These are phyloP conservation scores for Chalcis sispes DNA, from an alignment of 2,888 invertebrate species.

Conservation along the genomic window DNA sequence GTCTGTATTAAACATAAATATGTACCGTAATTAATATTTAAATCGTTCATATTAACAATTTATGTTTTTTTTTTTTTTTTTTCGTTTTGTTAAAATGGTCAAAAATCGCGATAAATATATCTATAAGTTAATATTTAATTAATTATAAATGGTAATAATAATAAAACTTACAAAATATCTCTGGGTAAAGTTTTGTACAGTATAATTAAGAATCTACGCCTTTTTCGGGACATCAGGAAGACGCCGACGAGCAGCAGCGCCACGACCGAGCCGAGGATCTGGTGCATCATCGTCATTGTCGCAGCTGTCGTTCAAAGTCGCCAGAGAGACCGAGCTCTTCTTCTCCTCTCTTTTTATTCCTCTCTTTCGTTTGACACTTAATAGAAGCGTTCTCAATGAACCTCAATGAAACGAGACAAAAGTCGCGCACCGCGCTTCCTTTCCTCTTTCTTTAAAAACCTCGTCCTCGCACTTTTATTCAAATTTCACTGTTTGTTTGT, in stretches of 20 bases:
- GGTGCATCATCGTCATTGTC: conserved; percentile 79
- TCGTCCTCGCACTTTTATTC: not conserved
- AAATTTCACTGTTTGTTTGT: not conserved
- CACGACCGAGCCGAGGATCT: conserved; percentile 83
- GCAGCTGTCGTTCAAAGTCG: not conserved
- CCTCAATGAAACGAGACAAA: not conserved
- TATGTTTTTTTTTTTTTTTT: not conserved
- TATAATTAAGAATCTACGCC: conserved; percentile 80
- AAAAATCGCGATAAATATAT: not conserved
- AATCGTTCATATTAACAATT: no score
- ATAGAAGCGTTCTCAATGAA: not conserved
- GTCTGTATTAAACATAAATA: no score
- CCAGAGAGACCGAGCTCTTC: no score
- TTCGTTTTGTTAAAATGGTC: not conserved
- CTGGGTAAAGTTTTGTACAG: conserved; percentile 82
- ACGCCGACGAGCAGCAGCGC: conserved; percentile 81
- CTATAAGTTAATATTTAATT: no score
- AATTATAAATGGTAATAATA: no score
- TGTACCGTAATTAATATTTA: no score
- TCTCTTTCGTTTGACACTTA: not conserved
- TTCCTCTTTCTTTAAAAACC: not conserved
- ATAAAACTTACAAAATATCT: conserved; percentile 81
- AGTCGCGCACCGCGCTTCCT: not conserved
- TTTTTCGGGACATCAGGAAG: conserved; percentile 79
- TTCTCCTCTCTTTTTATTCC: no score